Percentiles rank a stretch among this genome's conserved stretches.
Evolutionary conservation across 1,140 invertebrate genomes (phyloP).

Genomic region (Brachionus rotundiformis): DNA sequence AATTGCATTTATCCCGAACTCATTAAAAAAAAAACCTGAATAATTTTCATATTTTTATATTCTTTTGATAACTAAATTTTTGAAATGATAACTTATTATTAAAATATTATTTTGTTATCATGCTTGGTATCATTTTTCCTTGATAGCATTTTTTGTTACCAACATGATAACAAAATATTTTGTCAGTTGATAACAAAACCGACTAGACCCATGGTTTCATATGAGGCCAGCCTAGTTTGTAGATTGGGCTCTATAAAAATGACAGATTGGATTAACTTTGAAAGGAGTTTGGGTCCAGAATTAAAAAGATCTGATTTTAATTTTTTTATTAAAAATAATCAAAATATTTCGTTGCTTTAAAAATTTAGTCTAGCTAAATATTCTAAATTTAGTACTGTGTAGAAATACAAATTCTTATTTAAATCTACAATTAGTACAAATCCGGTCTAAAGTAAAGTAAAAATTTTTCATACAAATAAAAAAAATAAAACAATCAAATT

Average conservation of each 20-base stretch:
- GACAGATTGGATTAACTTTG: no score
- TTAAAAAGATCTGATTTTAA: no score
- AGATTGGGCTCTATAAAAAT: no score
- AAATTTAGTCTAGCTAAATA: not conserved
- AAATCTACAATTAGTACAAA: not conserved
- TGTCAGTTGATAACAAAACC: no score
- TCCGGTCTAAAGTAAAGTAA: not conserved
- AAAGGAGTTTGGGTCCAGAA: no score
- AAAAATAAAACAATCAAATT: not conserved
- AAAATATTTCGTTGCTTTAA: not conserved
- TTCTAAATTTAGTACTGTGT: not conserved
- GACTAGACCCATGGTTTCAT: no score
- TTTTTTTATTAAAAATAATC: no score
- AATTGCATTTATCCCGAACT: not conserved
- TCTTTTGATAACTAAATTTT: not conserved
- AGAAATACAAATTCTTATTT: no score
- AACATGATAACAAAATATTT: no score
- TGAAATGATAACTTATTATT: not conserved
- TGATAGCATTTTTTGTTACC: no score
- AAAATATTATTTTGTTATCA: not conserved
- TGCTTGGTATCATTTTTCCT: not conserved
- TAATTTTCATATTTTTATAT: not conserved
- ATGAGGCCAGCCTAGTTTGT: no score
- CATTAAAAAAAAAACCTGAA: not conserved
- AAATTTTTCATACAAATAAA: not conserved